These are phyloP conservation scores for Paelopatides confundens DNA, from an alignment of 53 echinoderm and acorn worm genomes.

Conservation along the genomic window DNA sequence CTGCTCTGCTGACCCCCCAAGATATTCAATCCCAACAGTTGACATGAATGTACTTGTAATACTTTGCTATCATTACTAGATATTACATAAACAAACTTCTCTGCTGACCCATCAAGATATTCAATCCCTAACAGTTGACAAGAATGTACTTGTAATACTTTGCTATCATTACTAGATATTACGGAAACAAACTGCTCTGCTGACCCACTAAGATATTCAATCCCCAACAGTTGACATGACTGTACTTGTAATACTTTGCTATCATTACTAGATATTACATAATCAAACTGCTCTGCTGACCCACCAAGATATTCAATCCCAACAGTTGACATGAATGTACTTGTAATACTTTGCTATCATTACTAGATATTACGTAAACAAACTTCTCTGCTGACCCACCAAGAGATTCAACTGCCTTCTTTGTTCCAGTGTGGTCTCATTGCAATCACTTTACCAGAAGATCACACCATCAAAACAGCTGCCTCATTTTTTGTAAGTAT, in stretches of 20 bases:
- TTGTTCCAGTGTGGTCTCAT: constrained; percentile 93
- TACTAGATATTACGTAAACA: constrained; percentile 88
- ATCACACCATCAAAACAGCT: constrained; percentile 82
- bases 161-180: constrained; percentile 63
- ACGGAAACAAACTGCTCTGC: constrained; percentile 81
- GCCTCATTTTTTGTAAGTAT: constrained; percentile 92
- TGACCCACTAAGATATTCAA: constrained; percentile 77
- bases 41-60: too few species aligned
- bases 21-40: too few species aligned
- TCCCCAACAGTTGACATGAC: not conserved
- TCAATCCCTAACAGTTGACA: too few species aligned
- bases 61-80: constrained; percentile 54
- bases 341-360: too few species aligned
- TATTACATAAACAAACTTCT: constrained; percentile 87
- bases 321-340: too few species aligned
- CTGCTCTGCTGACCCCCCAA: too few species aligned
- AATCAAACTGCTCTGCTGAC: constrained; percentile 82
- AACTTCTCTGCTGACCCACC: constrained; percentile 71
- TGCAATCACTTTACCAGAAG: constrained; percentile 87
- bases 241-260: too few species aligned
- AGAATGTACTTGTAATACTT: constrained; percentile 73
- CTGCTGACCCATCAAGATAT: too few species aligned
- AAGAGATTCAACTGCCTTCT: constrained; percentile 78
- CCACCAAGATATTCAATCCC: constrained; percentile 67
- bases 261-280: constrained; percentile 72